Base-by-base conservation (phyloP, 2,797 vertebrate genomes). In the Notoglanidium macrostoma region DNA sequence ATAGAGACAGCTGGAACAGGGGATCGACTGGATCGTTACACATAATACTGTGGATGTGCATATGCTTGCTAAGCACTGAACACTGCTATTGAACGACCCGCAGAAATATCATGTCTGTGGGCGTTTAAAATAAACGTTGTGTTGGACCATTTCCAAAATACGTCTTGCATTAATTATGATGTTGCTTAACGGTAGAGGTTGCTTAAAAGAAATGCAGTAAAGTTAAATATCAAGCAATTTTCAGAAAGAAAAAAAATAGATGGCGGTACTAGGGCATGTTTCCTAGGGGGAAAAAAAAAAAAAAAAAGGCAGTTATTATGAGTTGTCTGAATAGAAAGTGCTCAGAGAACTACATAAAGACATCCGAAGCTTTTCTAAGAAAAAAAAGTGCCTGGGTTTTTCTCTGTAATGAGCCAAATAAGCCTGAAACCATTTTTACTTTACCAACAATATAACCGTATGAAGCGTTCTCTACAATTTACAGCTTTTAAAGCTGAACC, bases 401-500 rank as follows among this genome's bases (percentile, higher is more conserved):
- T 74, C 12, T 40, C n/a, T 40, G 57, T 51, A 87, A 51, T 76
- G 9, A 12, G 17, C 11, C 11, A 61, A 84, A 57, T 57, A 35
- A 35, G 35, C 55, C 32, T 59, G 54, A 59, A 63, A 80, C n/a
- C 14, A 7, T 78, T 80, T 15, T n/a, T 19, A 21, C 26, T 21
- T 59, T 35, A 26, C 3, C 29, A 83, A 83, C 68, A n/a, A 21
- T 17, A n/a, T 63, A 63, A 76, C 46, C n/a, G 57, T n/a, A 15
- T 0, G 12, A 29, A 26, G 70, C 59, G 78, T 72, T 44, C 3
- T 54, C 61, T 72, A 46, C 77, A n/a, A 46, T 63, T 55, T 51
- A 46, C 46, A 74, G 82, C 51, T 84, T 23, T 79, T 87, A 55
- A 40, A 80, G 19, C 78, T 54, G 3, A 35, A 84, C 46, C 86